Evolutionary conservation across 2,888 invertebrate genomes (phyloP).

Genomic region (Zaprionus lineosus): DNA sequence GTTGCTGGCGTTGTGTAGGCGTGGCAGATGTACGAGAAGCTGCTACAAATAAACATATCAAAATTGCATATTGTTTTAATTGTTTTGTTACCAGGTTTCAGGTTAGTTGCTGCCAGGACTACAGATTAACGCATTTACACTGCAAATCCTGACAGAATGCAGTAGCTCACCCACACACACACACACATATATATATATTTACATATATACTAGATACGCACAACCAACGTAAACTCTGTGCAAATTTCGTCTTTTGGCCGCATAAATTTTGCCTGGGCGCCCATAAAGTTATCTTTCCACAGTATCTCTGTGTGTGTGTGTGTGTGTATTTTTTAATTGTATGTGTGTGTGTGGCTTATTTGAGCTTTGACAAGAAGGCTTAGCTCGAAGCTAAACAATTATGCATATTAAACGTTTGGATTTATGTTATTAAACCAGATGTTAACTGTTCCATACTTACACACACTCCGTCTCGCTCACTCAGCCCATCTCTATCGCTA

Average conservation of each 20-base stretch:
- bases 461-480: background rate
- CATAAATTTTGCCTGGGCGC: slow-evolving; percentile 63
- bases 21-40: slow-evolving; percentile 11
- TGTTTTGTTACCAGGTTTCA: slow-evolving; percentile 75
- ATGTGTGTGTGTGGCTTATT: slow-evolving; percentile 51
- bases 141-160: slow-evolving; percentile 57
- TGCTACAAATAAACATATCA: slow-evolving; percentile 75
- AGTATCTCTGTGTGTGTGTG: slow-evolving; percentile 8
- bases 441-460: background rate
- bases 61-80: slow-evolving; percentile 77
- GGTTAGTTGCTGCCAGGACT: slow-evolving; percentile 71
- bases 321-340: slow-evolving; percentile 1
- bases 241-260: slow-evolving; percentile 52
- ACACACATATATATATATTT: background rate
- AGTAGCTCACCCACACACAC: slow-evolving; percentile 1
- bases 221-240: slow-evolving; percentile 5
- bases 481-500: background rate
- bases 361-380: slow-evolving; percentile 38
- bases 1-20: too few relatives aligned
- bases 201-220: background rate
- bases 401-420: slow-evolving; percentile 59
- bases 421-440: slow-evolving; percentile 21
- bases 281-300: slow-evolving; percentile 53
- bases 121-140: slow-evolving; percentile 78
- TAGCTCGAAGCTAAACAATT: slow-evolving; percentile 57